Evolutionary conservation across 2,888 invertebrate genomes (phyloP).

Genomic region (Acronicta alni): DNA sequence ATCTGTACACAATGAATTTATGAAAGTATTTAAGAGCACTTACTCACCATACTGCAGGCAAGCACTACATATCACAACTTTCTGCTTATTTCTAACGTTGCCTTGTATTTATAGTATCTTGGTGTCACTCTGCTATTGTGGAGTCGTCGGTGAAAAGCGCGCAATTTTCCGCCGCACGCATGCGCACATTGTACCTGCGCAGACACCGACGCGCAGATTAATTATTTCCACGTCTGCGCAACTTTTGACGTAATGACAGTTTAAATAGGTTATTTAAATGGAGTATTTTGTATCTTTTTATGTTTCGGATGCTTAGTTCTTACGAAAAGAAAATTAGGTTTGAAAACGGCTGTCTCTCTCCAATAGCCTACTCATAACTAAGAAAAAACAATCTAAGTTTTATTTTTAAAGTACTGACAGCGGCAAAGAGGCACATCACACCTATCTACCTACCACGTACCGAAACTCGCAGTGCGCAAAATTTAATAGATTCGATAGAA

Average conservation of each 20-base stretch:
- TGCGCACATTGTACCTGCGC: conserved; percentile 50
- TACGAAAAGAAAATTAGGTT: too few relatives aligned
- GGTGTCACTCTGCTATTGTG: conserved; percentile 42
- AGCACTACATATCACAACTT: conserved; percentile 49
- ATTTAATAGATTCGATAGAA: too few relatives aligned
- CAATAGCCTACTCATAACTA: too few relatives aligned
- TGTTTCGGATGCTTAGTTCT: background rate
- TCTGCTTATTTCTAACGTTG: conserved; percentile 38
- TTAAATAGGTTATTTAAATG: conserved; percentile 25
- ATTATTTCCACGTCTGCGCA: conserved; percentile 68
- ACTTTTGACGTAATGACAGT: conserved; percentile 54
- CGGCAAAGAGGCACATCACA: too few relatives aligned
- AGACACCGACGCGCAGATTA: conserved; percentile 52
- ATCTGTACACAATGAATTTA: background rate
- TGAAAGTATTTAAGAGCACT: conserved; percentile 27
- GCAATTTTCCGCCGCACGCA: conserved; percentile 65
- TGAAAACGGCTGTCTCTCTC: too few relatives aligned
- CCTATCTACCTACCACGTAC: too few relatives aligned
- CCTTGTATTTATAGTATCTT: conserved; percentile 59
- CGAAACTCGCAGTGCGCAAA: too few relatives aligned
- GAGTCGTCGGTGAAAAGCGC: conserved; percentile 60
- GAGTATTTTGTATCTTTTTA: conserved; percentile 7
- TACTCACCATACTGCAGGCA: conserved; percentile 55
- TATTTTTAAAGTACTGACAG: too few relatives aligned
- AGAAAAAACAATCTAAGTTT: too few relatives aligned